These are phyloP conservation scores for Psittacus erithacus DNA, from an alignment of 2,113 vertebrate species.

Conservation along the genomic window DNA sequence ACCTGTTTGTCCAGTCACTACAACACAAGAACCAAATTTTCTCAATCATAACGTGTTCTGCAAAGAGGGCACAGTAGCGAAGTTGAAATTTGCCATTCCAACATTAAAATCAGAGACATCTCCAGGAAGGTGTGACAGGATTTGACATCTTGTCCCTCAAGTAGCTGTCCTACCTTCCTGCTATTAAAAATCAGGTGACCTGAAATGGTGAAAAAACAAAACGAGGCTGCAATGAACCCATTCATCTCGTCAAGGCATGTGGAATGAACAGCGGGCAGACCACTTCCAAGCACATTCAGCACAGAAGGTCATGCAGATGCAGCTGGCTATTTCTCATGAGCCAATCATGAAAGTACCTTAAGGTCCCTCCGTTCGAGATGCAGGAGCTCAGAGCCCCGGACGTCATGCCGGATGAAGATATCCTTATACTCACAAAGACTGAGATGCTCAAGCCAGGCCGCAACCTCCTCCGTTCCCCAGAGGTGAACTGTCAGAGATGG, in stretches of 20 bases:
- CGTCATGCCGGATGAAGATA: conserved; percentile 94
- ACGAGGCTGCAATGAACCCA: accelerated
- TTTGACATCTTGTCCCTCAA: neutral
- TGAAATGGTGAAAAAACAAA: neutral
- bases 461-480: conserved; percentile 98
- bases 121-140: neutral
- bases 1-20: neutral
- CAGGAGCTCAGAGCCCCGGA: conserved; percentile 94
- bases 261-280: conserved; percentile 10
- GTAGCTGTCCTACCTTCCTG: neutral
- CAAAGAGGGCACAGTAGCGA: neutral
- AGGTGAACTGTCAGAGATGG: conserved; percentile 89
- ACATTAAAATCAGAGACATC: neutral
- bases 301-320: conserved; percentile 64
- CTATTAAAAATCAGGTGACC: neutral
- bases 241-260: conserved; percentile 5
- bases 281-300: conserved; percentile 68
- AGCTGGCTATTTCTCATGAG: conserved; percentile 51
- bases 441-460: conserved; percentile 94
- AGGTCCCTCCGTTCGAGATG: conserved; percentile 98
- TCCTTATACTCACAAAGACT: conserved; percentile 98
- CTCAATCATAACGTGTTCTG: neutral
- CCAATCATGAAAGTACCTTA: conserved; percentile 81
- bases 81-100: neutral
- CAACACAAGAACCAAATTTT: neutral